Conservation (phyloP, 2,113 vertebrate species). For the Herpailurus yagouaroundi region DNA sequence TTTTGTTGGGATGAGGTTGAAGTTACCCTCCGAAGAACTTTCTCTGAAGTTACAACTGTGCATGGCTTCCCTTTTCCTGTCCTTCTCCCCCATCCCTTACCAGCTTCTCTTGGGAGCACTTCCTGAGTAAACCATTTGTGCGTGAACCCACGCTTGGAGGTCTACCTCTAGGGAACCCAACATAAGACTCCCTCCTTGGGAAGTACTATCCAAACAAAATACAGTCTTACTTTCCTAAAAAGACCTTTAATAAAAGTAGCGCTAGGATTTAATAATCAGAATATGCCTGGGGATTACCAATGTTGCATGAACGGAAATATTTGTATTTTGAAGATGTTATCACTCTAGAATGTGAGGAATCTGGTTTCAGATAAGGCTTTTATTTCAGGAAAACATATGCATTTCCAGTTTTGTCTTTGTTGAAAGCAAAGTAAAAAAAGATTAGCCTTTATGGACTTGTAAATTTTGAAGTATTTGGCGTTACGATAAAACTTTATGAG, state of each 20-base stretch:
- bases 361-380: constrained; percentile 24
- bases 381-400: constrained; percentile 3
- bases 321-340: not conserved
- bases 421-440: constrained; percentile 13
- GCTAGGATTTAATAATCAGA: not conserved
- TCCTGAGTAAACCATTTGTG: not conserved
- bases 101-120: not conserved
- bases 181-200: not conserved
- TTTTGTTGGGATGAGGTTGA: not conserved
- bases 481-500: constrained; percentile 52
- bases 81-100: not conserved
- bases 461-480: constrained; percentile 51
- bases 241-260: not conserved
- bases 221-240: constrained; percentile 2
- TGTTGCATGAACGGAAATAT: not conserved
- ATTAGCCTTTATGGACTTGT: constrained; percentile 19
- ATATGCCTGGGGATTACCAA: not conserved
- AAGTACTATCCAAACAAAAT: not conserved
- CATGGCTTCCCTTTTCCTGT: not conserved
- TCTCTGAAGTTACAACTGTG: not conserved
- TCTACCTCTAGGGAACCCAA: not conserved
- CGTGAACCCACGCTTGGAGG: not conserved
- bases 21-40: not conserved
- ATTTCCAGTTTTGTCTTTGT: not conserved
- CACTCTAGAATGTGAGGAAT: not conserved